Evolutionary conservation across 2,888 invertebrate species (phyloP).

Genomic region (Ormia ochracea): DNA sequence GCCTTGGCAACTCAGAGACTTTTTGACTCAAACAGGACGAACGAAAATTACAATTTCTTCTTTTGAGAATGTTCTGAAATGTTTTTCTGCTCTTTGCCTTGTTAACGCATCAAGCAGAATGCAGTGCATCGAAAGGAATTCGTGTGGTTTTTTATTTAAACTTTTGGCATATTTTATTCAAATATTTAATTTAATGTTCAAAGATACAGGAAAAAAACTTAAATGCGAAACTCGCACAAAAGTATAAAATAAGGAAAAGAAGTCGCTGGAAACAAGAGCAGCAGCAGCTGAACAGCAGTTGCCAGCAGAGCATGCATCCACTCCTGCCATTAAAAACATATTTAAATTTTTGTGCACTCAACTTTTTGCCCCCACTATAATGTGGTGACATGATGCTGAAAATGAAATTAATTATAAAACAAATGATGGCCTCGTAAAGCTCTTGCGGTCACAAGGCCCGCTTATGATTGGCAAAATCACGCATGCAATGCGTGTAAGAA

Average conservation of each 20-base stretch:
- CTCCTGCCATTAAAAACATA: slow-evolving; percentile 41
- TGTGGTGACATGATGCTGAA: slow-evolving; percentile 60
- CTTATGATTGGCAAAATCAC: slow-evolving; percentile 58
- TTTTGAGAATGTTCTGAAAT: background rate
- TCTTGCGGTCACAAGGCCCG: slow-evolving; percentile 53
- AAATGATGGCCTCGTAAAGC: slow-evolving; percentile 55
- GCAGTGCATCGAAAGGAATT: slow-evolving; percentile 14
- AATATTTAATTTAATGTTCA: slow-evolving; percentile 49
- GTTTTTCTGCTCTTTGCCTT: background rate
- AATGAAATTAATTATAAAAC: slow-evolving; percentile 60
- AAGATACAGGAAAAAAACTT: slow-evolving; percentile 28
- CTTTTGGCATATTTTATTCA: slow-evolving; percentile 30
- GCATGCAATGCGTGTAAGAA: slow-evolving; percentile 51
- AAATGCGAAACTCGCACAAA: background rate
- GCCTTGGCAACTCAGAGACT: background rate
- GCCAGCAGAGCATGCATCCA: background rate
- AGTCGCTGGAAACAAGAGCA: background rate
- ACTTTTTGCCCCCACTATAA: slow-evolving; percentile 47
- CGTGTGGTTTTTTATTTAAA: slow-evolving; percentile 25
- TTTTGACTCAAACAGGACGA: background rate
- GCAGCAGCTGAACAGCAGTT: slow-evolving; percentile 3
- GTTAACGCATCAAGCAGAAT: background rate
- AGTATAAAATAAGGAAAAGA: background rate
- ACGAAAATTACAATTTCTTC: background rate
- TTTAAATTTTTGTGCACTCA: slow-evolving; percentile 50